Base-by-base conservation (phyloP, 2,797 vertebrate species). In the Sebastes trivittatus region DNA sequence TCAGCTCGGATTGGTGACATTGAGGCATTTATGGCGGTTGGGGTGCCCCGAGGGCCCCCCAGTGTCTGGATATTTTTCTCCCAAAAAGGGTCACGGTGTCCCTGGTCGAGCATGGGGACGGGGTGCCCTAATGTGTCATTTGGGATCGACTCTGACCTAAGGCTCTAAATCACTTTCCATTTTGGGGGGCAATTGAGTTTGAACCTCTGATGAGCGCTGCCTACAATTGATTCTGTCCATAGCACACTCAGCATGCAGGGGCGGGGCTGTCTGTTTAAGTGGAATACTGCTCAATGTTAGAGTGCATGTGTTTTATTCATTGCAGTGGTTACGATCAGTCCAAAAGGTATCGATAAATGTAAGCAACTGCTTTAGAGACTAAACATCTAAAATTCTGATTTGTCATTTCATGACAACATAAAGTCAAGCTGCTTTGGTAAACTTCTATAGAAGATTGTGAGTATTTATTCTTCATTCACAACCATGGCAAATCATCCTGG, bases 141-240 rank as follows among this genome's bases (percentile, higher is more conserved):
- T 90, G 93, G 88, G 88, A 90, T 80, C 42, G 82, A 87, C 89
- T 87, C 27, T 93, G 92, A 94, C 93, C 94, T 42, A 20, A 25
- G 88, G 90, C 91, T 87, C 78, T 94, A 93, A 93, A 94, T 94
- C 93, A 93, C 87, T 82, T 85, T 93, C 90, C 85, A 90, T 88
- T 93, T 91, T 82, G 82, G 90, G 82, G 90, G 82, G 87, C 88
- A 94, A 92, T 93, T 91, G 90, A 84, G 89, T 92, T 90, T 88
- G 82, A 88, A 84, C 71, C 79, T 75, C 77, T 65, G 87, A 88
- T 89, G 85, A 89, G 82, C 42, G 25, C 72, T 29, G 81, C 81
- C 70, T 73, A 77, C 74, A 30, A 88, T 84, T 89, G 91, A 91
- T 90, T 89, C 29, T 85, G 82, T 91, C 71, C 66, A 91, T 90